Percentiles rank a stretch among this genome's conserved stretches.
Evolutionary conservation across 1,140 invertebrate species (phyloP).

Genomic region (Ceratosolen solmsi): DNA sequence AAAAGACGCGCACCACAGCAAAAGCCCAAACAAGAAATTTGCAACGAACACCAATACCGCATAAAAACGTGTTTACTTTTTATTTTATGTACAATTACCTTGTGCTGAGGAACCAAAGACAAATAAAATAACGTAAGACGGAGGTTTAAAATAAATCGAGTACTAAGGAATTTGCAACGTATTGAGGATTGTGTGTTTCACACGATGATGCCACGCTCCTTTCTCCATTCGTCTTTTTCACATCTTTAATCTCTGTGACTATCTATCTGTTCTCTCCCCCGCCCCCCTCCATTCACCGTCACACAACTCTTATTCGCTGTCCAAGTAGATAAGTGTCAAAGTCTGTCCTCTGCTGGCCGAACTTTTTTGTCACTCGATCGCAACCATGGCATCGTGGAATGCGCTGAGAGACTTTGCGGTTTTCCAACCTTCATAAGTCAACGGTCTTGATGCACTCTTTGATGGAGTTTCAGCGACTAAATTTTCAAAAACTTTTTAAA

Average conservation of each 20-base stretch:
- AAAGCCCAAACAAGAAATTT: background rate
- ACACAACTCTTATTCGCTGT: background rate
- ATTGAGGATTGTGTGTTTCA: conserved; percentile 26
- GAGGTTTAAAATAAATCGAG: background rate
- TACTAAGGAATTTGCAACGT: conserved; percentile 19
- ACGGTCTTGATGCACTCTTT: background rate
- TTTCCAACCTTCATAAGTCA: background rate
- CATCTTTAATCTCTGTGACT: background rate
- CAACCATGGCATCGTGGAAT: conserved; percentile 36
- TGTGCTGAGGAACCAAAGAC: background rate
- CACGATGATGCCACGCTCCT: conserved; percentile 17
- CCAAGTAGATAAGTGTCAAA: conserved; percentile 43
- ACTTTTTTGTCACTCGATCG: conserved; percentile 54
- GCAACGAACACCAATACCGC: background rate
- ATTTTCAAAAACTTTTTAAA: background rate
- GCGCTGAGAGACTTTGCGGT: conserved; percentile 35
- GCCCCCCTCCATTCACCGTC: background rate
- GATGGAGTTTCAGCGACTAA: background rate
- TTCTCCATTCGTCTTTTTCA: background rate
- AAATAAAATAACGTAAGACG: background rate
- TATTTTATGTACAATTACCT: conserved; percentile 1
- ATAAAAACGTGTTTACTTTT: conserved; percentile 10
- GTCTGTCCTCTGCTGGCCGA: conserved; percentile 9
- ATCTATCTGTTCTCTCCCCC: background rate
- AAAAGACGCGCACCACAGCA: background rate